Conservation (phyloP, 1,140 invertebrate species). For the Ostrea denselamellosa region DNA sequence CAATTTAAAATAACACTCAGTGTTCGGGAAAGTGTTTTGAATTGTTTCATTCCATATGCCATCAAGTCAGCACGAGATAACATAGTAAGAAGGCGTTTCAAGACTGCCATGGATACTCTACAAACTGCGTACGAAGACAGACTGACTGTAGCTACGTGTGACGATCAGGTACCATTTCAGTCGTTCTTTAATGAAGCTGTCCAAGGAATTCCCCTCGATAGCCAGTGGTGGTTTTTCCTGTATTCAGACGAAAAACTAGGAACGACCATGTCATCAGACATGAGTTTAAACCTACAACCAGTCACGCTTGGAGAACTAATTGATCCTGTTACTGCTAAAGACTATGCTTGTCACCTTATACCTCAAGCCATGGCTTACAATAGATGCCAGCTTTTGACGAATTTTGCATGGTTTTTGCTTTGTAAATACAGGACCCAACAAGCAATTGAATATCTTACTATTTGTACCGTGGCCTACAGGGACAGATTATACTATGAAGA, state of each 20-base stretch:
- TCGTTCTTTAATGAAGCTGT: constrained; percentile 51
- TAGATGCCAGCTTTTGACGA: constrained; percentile 35
- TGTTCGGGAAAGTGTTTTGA: constrained; percentile 44
- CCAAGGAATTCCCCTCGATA: neutral
- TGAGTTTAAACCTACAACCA: constrained; percentile 45
- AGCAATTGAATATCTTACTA: constrained; percentile 2
- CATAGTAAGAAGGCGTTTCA: constrained; percentile 37
- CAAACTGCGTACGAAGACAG: constrained; percentile 55
- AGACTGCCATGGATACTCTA: constrained; percentile 48
- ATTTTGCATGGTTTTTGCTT: constrained; percentile 44
- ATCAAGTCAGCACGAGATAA: constrained; percentile 43
- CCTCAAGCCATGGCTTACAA: constrained; percentile 42
- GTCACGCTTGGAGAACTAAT: constrained; percentile 49
- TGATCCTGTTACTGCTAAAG: constrained; percentile 32
- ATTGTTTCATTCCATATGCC: constrained; percentile 44
- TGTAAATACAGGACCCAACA: constrained; percentile 43
- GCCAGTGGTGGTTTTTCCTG: constrained; percentile 55
- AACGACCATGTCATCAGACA: constrained; percentile 44
- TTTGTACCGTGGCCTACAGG: neutral
- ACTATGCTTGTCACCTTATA: constrained; percentile 41
- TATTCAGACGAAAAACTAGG: constrained; percentile 48
- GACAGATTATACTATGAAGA: neutral
- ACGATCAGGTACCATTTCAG: constrained; percentile 52
- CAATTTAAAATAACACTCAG: constrained; percentile 36
- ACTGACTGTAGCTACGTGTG: constrained; percentile 52